A percentile compares a stretch with the other conserved stretches of the same genome.
Conservation (phyloP, 2,113 vertebrate species). For the Muntiacus muntjak region DNA sequence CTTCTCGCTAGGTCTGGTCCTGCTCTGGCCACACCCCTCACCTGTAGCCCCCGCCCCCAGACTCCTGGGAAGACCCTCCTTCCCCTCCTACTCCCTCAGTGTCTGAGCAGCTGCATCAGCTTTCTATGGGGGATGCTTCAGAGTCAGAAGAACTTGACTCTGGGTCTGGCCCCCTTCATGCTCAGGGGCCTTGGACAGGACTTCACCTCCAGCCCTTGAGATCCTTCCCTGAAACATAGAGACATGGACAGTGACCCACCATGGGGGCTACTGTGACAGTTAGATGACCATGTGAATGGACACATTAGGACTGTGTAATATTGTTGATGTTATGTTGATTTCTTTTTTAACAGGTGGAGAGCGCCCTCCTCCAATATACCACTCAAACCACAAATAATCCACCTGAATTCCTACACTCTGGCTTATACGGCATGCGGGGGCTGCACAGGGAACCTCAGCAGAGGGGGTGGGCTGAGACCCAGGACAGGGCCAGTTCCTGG, state of each 20-base stretch:
- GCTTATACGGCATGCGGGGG: neutral
- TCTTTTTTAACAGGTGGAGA: neutral
- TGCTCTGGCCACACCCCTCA: neutral
- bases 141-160: neutral
- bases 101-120: neutral
- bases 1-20: neutral
- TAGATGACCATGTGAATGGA: neutral
- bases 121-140: neutral
- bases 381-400: neutral
- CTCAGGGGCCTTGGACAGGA: neutral
- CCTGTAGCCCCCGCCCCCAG: neutral
- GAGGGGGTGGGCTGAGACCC: neutral
- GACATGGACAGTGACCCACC: neutral
- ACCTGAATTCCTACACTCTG: neutral
- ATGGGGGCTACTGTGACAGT: neutral
- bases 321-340: neutral
- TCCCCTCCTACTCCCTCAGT: too few relatives aligned
- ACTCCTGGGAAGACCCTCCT: neutral
- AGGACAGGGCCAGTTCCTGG: neutral
- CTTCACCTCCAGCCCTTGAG: neutral
- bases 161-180: neutral
- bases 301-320: neutral
- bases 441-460: neutral
- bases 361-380: too few relatives aligned
- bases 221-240: neutral